Percentiles rank a stretch among this genome's conserved stretches.
These are phyloP conservation scores for Lacerta viridis DNA, from an alignment of 2,797 vertebrate species.

Conservation along the genomic window DNA sequence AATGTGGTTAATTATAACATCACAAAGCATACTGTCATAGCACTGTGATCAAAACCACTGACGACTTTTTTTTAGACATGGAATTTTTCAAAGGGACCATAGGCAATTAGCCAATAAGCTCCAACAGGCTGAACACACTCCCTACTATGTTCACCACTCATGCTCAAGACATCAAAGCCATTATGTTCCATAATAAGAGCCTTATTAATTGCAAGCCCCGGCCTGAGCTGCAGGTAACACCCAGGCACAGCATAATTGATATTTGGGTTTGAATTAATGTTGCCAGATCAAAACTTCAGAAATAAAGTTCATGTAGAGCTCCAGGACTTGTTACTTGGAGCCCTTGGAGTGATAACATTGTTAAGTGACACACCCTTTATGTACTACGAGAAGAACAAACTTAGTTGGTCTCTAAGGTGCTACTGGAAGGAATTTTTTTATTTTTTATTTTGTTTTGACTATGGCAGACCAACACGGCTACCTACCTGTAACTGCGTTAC, in stretches of 20 bases:
- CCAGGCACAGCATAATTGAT: background rate
- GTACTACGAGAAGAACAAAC: no score
- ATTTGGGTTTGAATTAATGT: background rate
- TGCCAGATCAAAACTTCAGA: background rate
- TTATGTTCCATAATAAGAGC: conserved; percentile 28
- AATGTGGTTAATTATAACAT: conserved; percentile 46
- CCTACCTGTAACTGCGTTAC: background rate
- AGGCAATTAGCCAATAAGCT: conserved; percentile 22
- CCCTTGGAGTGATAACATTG: background rate
- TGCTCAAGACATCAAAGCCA: background rate
- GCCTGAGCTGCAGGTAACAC: background rate
- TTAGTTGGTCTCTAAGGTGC: no score
- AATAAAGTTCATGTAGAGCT: background rate
- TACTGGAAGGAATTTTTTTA: no score
- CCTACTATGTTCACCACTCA: background rate
- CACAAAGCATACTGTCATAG: conserved; percentile 19
- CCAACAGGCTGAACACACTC: background rate
- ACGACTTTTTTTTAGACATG: background rate
- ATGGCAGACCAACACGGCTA: no score
- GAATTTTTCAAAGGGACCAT: conserved; percentile 50
- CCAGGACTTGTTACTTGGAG: background rate
- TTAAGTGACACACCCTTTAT: background rate
- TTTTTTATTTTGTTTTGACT: no score
- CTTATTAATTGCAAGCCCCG: background rate
- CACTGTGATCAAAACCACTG: conserved; percentile 6